phyloP scores from a whole-genome alignment of 2,113 vertebrate species.

The Rhineura floridana region DNA sequence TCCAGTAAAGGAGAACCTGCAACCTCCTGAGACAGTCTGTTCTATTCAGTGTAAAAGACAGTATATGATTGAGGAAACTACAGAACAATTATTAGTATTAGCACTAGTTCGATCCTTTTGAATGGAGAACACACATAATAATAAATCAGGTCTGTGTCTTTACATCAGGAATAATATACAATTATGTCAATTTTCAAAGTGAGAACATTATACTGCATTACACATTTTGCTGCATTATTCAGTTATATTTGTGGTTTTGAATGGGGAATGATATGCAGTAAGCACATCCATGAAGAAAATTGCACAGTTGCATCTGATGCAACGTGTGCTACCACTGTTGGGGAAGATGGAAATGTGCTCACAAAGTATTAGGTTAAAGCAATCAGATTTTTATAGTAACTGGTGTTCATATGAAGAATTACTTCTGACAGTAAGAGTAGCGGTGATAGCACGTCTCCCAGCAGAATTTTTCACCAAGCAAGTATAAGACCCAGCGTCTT shows the following conservation, averaged over 20 bases:
- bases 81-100: neutral
- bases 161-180: neutral
- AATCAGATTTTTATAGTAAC: constrained; percentile 28
- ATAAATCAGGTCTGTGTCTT: too few species aligned
- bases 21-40: too few species aligned
- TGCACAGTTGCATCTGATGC: neutral
- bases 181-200: neutral
- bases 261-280: neutral
- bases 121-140: neutral
- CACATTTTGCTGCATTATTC: neutral
- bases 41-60: too few species aligned
- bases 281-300: neutral
- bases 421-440: constrained; percentile 89
- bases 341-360: neutral
- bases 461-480: constrained; percentile 87
- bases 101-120: neutral
- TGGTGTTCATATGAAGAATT: constrained; percentile 37
- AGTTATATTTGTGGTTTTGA: neutral
- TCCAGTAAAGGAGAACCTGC: too few species aligned
- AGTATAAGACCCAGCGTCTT: constrained; percentile 85
- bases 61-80: too few species aligned
- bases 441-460: constrained; percentile 83
- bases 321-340: neutral
- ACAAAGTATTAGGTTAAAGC: constrained; percentile 33
- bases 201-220: neutral